Evolutionary conservation across 2,888 invertebrate species (phyloP).

Genomic region (Troides helena): DNA sequence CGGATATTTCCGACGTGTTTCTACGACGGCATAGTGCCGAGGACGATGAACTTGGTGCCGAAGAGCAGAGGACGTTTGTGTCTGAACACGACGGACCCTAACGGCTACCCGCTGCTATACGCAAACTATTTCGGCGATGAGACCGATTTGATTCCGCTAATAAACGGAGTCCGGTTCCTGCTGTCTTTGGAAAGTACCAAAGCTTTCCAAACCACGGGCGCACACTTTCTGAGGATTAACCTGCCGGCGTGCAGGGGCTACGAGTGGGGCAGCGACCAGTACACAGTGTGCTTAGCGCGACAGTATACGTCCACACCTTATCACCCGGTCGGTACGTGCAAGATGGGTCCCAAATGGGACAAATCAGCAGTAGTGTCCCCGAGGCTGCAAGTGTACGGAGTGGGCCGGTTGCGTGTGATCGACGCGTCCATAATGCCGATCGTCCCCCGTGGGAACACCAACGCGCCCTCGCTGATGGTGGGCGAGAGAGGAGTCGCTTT

Average conservation of each 20-base stretch:
- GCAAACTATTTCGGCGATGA: conserved; percentile 81
- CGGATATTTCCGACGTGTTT: conserved; percentile 76
- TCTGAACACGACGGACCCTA: conserved; percentile 83
- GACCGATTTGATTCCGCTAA: conserved; percentile 79
- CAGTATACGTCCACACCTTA: conserved; percentile 79
- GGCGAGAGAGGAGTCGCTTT: conserved; percentile 46
- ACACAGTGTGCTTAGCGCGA: conserved; percentile 82
- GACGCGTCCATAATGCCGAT: conserved; percentile 91
- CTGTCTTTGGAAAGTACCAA: conserved; percentile 78
- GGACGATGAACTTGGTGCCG: conserved; percentile 80
- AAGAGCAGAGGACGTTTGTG: conserved; percentile 81
- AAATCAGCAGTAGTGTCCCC: conserved; percentile 83
- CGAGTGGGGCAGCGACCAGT: conserved; percentile 81
- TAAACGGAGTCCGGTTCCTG: conserved; percentile 81
- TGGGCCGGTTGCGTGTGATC: conserved; percentile 81
- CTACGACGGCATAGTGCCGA: conserved; percentile 79
- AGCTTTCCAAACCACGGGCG: conserved; percentile 78
- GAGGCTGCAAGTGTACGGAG: conserved; percentile 83
- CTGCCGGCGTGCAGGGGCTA: conserved; percentile 80
- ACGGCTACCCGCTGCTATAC: conserved; percentile 84
- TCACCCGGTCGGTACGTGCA: conserved; percentile 64
- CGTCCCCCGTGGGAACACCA: conserved; percentile 88
- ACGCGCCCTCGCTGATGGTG: conserved; percentile 79
- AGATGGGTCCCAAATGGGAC: conserved; percentile 79
- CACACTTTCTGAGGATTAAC: conserved; percentile 72